Conservation (phyloP, 2,113 vertebrate genomes). For the Etheostoma cragini region DNA sequence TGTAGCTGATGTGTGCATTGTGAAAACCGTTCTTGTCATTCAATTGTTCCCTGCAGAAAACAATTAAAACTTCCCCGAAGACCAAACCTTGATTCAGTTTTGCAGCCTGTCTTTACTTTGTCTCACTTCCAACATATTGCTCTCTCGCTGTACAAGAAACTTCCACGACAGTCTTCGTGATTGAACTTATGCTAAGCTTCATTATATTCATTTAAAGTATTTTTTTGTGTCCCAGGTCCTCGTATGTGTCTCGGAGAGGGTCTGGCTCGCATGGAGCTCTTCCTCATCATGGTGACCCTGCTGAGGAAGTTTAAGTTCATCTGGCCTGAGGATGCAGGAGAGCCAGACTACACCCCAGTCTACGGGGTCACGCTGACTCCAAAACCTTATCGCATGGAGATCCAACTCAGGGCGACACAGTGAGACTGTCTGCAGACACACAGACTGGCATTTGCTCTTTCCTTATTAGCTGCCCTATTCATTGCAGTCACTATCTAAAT, state of each 20-base stretch:
- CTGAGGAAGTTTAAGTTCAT: conserved; percentile 63
- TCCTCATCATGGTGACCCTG: conserved; percentile 56
- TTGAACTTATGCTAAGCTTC: too few species aligned
- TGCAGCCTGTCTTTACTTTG: too few species aligned
- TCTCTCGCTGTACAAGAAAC: too few species aligned
- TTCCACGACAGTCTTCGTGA: too few species aligned
- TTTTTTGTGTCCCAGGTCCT: conserved; percentile 38
- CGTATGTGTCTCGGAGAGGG: conserved; percentile 63
- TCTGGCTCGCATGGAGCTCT: conserved; percentile 66
- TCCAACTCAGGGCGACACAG: conserved; percentile 39
- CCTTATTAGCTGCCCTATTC: too few species aligned
- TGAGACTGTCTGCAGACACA: not conserved
- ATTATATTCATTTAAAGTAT: not conserved
- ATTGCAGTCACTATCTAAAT: not conserved
- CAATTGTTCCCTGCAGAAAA: too few species aligned
- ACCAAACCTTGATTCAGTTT: too few species aligned
- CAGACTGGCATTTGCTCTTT: too few species aligned
- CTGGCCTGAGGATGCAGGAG: conserved; percentile 61
- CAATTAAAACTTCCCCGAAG: too few species aligned
- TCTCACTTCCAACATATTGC: too few species aligned
- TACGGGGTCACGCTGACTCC: conserved; percentile 58
- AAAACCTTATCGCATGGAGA: conserved; percentile 57
- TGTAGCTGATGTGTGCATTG: too few species aligned
- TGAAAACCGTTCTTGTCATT: too few species aligned
- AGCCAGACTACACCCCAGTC: conserved; percentile 58